Conservation (phyloP, 2,888 invertebrate genomes). For the Noctua janthina region DNA sequence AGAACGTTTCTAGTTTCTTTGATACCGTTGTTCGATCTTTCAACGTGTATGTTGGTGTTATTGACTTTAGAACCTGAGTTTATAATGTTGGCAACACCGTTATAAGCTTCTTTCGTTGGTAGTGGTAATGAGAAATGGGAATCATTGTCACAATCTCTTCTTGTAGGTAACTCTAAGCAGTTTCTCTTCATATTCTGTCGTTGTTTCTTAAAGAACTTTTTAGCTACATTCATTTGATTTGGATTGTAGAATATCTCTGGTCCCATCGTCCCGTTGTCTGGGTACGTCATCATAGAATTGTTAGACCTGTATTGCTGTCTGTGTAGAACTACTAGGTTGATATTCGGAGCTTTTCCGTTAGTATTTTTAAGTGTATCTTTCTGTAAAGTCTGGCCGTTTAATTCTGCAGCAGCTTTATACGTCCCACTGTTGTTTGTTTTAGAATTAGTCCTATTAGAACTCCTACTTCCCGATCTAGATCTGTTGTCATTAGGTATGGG, state of each 20-base stretch:
- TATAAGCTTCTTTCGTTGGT: slow-evolving; percentile 86
- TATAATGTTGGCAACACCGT: slow-evolving; percentile 91
- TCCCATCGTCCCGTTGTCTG: slow-evolving; percentile 88
- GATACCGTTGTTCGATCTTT: slow-evolving; percentile 89
- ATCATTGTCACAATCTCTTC: slow-evolving; percentile 90
- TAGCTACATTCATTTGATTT: slow-evolving; percentile 97
- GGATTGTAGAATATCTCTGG: slow-evolving; percentile 97
- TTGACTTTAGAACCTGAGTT: slow-evolving; percentile 94
- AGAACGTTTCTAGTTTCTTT: slow-evolving; percentile 89
- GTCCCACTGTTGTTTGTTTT: slow-evolving; percentile 92
- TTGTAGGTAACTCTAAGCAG: slow-evolving; percentile 92
- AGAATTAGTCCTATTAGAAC: slow-evolving; percentile 92
- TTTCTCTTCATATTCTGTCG: slow-evolving; percentile 93
- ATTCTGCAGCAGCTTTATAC: slow-evolving; percentile 91
- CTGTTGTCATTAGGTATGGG: slow-evolving; percentile 90
- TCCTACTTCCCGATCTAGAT: slow-evolving; percentile 92
- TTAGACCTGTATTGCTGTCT: slow-evolving; percentile 93
- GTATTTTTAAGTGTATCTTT: slow-evolving; percentile 84
- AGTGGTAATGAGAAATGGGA: slow-evolving; percentile 88
- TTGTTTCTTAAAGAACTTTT: slow-evolving; percentile 97
- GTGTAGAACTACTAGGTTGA: slow-evolving; percentile 93
- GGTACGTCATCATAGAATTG: slow-evolving; percentile 92
- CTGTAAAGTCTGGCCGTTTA: slow-evolving; percentile 89
- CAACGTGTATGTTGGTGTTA: slow-evolving; percentile 95
- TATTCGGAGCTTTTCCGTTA: slow-evolving; percentile 90